phyloP scores from a whole-genome alignment of 2,797 vertebrate genomes.

The Choloepus didactylus region DNA sequence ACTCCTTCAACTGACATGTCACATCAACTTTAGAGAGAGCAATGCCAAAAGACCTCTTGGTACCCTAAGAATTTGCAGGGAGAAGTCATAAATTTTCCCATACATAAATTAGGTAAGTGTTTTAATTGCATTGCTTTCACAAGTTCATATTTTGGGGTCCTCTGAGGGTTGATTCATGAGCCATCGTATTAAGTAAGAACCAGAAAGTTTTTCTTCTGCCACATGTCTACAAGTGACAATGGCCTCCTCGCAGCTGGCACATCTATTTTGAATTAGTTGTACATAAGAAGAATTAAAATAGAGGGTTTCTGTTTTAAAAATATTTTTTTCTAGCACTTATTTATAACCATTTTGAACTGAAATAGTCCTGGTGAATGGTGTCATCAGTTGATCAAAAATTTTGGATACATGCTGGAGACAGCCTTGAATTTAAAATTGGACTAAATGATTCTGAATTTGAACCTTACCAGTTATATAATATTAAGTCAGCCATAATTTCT shows the following conservation, averaged over 20 bases:
- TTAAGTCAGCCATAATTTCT: background rate
- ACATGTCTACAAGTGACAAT: background rate
- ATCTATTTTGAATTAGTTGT: background rate
- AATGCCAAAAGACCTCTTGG: background rate
- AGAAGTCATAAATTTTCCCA: background rate
- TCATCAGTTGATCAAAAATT: constrained; percentile 23
- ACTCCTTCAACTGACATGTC: background rate
- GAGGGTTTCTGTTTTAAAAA: background rate
- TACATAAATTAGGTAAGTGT: background rate
- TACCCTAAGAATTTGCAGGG: background rate
- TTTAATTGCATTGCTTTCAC: background rate
- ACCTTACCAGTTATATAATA: background rate
- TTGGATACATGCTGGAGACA: background rate
- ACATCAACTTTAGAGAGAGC: background rate
- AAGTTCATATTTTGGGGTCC: background rate
- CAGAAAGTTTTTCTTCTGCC: background rate
- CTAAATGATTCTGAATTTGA: background rate
- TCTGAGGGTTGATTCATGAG: background rate
- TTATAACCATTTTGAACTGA: background rate
- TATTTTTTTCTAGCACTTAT: background rate
- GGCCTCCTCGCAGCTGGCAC: background rate
- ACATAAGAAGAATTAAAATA: constrained; percentile 37
- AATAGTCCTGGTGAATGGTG: constrained; percentile 17
- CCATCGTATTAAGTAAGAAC: background rate
- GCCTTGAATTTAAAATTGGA: background rate